Conservation (phyloP, 2,888 invertebrate genomes). For the Ectemnius lituratus region DNA sequence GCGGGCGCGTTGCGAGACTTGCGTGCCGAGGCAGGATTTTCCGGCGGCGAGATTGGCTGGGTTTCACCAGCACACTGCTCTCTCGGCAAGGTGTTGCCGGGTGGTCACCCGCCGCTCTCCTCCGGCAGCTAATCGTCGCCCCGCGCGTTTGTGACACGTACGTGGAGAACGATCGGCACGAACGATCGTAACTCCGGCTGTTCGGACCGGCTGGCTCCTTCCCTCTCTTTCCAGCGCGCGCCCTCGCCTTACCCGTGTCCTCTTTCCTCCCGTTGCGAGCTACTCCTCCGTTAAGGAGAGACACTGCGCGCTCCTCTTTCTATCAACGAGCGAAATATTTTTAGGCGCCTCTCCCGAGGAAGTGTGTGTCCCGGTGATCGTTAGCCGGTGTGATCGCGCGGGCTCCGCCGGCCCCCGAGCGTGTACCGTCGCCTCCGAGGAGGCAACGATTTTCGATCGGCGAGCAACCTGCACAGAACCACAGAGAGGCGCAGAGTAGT, state of each 20-base stretch:
- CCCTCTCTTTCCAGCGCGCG: neutral
- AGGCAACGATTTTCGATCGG: slow-evolving; percentile 40
- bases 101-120: neutral
- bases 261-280: neutral
- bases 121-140: too few species aligned
- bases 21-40: too few species aligned
- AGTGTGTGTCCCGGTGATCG: slow-evolving; percentile 18
- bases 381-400: slow-evolving; percentile 43
- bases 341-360: neutral
- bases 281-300: neutral
- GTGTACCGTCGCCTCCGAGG: slow-evolving; percentile 3
- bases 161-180: slow-evolving; percentile 11
- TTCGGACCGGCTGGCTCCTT: neutral
- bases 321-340: neutral
- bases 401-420: slow-evolving; percentile 6
- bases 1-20: neutral
- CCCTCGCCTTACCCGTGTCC: neutral
- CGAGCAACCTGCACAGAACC: neutral
- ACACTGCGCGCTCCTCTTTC: neutral
- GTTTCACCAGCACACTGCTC: neutral
- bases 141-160: slow-evolving; percentile 36
- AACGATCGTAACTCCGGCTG: neutral
- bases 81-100: slow-evolving; percentile 1
- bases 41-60: neutral
- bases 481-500: slow-evolving; percentile 23